These are phyloP conservation scores for Desmophyllum pertusum DNA, from an alignment of 92 coral and sea anemone genomes.

Conservation along the genomic window DNA sequence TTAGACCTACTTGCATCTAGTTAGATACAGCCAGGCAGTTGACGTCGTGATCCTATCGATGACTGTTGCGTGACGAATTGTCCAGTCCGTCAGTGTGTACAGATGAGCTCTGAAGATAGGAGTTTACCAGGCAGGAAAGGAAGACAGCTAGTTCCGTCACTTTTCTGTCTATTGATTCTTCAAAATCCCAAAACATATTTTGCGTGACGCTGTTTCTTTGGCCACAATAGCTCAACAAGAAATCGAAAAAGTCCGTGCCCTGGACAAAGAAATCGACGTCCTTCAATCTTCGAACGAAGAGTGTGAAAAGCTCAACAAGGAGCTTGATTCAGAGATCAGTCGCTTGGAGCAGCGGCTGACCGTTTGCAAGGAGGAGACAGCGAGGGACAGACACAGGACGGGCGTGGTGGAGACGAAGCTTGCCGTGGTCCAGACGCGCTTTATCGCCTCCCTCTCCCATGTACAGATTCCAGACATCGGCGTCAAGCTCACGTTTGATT, in stretches of 20 bases:
- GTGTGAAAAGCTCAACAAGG: conserved; percentile 77
- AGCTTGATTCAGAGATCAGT: conserved; percentile 74
- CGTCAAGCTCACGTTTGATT: conserved; percentile 86
- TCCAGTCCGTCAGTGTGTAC: neutral
- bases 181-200: neutral
- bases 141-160: neutral
- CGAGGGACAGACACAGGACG: conserved; percentile 77
- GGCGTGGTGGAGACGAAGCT: conserved; percentile 92
- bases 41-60: neutral
- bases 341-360: conserved; percentile 80
- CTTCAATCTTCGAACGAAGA: conserved; percentile 88
- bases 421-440: conserved; percentile 90
- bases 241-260: conserved; percentile 73
- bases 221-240: conserved; percentile 76
- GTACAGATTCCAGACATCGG: conserved; percentile 81
- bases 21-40: neutral
- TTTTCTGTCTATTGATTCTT: neutral
- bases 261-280: conserved; percentile 84
- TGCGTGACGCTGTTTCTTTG: conserved; percentile 12
- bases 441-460: conserved; percentile 91
- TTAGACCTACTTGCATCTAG: neutral
- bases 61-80: neutral
- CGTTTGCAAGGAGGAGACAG: conserved; percentile 75
- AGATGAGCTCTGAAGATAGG: neutral
- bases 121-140: conserved; percentile 15